phyloP scores from a whole-genome alignment of 2,113 vertebrate genomes.

The Semnopithecus entellus region DNA sequence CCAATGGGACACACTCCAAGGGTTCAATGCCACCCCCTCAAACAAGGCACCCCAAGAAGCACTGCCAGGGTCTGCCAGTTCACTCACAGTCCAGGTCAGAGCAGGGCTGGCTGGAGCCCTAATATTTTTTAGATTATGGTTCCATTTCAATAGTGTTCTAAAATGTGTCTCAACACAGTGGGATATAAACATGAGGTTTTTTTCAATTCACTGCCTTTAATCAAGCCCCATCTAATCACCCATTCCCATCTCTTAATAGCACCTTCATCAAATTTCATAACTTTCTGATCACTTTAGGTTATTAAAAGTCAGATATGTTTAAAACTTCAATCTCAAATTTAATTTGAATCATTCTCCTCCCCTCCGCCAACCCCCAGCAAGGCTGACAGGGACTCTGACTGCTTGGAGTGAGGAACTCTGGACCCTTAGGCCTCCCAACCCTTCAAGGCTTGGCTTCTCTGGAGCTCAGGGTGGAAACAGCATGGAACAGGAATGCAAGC shows the following conservation, averaged over 20 bases:
- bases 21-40: rapidly evolving
- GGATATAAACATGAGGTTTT: not conserved
- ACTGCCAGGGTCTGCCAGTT: rapidly evolving
- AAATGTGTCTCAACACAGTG: not conserved
- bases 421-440: not conserved
- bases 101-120: not conserved
- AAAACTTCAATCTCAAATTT: slow-evolving; percentile 40
- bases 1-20: not conserved
- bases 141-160: not conserved
- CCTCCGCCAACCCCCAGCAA: not conserved
- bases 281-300: slow-evolving; percentile 14
- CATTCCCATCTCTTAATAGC: not conserved
- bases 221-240: not conserved
- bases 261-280: slow-evolving; percentile 27
- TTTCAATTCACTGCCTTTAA: not conserved
- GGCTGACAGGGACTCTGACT: not conserved
- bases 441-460: not conserved
- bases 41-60: rapidly evolving
- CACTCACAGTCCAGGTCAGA: not conserved
- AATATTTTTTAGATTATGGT: not conserved
- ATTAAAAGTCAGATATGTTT: slow-evolving; percentile 38
- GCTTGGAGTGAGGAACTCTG: not conserved
- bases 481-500: not conserved
- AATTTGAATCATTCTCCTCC: not conserved
- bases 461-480: not conserved